Conservation (phyloP, 2,797 vertebrate species). For the Philypnodon macrostomus region DNA sequence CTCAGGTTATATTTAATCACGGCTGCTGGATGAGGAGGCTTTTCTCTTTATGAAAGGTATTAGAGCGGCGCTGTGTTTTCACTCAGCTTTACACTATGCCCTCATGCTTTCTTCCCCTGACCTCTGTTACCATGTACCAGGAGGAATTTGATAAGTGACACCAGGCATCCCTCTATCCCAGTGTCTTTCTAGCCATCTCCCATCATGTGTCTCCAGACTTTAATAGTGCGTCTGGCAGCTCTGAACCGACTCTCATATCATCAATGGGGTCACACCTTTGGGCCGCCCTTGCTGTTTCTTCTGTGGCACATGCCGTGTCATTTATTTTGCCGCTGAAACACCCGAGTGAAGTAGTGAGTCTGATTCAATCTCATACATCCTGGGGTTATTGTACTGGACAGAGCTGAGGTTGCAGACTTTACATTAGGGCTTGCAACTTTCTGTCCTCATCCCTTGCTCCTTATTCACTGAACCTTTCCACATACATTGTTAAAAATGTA, state of each 20-base stretch:
- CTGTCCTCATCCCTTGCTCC: conserved; percentile 41
- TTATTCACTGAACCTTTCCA: conserved; percentile 39
- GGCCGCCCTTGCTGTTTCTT: conserved; percentile 52
- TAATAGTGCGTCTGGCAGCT: conserved; percentile 67
- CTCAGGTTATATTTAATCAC: conserved; percentile 72
- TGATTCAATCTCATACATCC: conserved; percentile 68
- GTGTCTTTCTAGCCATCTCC: conserved; percentile 49
- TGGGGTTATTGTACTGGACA: conserved; percentile 55
- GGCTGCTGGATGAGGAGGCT: conserved; percentile 74
- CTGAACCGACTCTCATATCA: conserved; percentile 71
- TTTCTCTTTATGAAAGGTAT: conserved; percentile 79
- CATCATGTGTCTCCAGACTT: conserved; percentile 54
- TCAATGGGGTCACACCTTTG: conserved; percentile 70
- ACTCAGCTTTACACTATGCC: conserved; percentile 76
- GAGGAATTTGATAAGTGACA: conserved; percentile 80
- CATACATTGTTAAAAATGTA: conserved; percentile 64
- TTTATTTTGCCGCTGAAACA: conserved; percentile 63
- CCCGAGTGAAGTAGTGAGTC: conserved; percentile 44
- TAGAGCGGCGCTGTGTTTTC: conserved; percentile 74
- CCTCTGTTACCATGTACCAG: conserved; percentile 73
- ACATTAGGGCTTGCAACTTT: conserved; percentile 42
- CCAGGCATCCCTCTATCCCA: conserved; percentile 44
- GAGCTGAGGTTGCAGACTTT: conserved; percentile 35
- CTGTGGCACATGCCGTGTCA: conserved; percentile 57
- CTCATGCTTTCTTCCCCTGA: conserved; percentile 67